These are phyloP conservation scores for Oreochromis mossambicus DNA, from an alignment of 2,797 vertebrate genomes.

Conservation along the genomic window DNA sequence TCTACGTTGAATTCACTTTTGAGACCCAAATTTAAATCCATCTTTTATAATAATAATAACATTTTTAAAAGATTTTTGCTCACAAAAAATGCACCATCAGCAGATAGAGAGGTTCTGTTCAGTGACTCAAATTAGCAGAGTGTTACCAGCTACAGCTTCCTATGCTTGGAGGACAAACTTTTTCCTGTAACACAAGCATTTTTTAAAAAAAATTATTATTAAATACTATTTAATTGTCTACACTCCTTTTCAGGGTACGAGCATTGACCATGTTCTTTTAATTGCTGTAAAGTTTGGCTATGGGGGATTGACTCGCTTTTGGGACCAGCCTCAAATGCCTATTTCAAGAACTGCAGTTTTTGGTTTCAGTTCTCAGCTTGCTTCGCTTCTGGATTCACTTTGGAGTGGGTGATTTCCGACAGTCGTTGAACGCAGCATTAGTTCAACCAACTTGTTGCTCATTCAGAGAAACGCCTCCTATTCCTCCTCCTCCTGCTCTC, in stretches of 20 bases:
- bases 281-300: neutral
- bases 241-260: neutral
- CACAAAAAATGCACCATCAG: neutral
- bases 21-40: neutral
- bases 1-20: neutral
- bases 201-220: neutral
- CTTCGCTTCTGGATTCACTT: neutral
- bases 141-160: neutral
- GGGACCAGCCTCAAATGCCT: neutral
- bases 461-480: neutral
- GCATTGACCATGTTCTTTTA: neutral
- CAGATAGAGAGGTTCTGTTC: neutral
- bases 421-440: slow-evolving; percentile 31
- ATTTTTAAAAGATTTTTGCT: neutral
- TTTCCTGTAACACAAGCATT: neutral
- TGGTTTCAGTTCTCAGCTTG: neutral
- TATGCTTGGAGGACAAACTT: neutral
- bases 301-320: neutral
- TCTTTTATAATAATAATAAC: neutral
- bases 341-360: neutral
- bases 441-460: slow-evolving; percentile 42
- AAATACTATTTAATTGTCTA: neutral
- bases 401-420: neutral
- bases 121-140: neutral
- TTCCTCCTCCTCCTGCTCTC: neutral